phyloP scores from a whole-genome alignment of 2,888 invertebrate genomes.

The Agrypnus murinus region DNA sequence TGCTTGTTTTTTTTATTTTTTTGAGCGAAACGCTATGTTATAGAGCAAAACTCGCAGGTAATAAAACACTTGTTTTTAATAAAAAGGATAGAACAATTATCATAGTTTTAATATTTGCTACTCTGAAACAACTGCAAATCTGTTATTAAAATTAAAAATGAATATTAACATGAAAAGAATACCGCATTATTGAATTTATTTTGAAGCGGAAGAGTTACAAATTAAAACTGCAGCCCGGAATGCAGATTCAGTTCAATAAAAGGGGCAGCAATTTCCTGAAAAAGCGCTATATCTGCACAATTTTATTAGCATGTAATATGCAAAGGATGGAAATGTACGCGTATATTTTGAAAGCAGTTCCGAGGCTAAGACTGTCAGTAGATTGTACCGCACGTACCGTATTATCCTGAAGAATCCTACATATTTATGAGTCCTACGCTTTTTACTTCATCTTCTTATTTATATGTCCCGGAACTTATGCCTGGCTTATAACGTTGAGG shows the following conservation, averaged over 20 bases:
- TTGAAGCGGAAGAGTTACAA: conserved; percentile 15
- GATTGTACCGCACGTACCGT: conserved; percentile 43
- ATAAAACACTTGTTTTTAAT: no score
- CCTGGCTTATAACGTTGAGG: conserved; percentile 40
- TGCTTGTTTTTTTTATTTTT: no score
- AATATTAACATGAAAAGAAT: neutral
- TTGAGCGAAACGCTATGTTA: no score
- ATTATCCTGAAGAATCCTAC: conserved; percentile 57
- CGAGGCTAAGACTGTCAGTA: conserved; percentile 30
- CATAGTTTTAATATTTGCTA: no score
- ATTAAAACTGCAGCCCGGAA: conserved; percentile 16
- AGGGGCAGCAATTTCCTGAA: conserved; percentile 19
- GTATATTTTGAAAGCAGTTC: conserved; percentile 28
- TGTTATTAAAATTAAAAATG: no score
- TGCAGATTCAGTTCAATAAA: conserved; percentile 13
- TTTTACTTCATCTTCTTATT: conserved; percentile 59
- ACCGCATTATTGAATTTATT: conserved; percentile 2
- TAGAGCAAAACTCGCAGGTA: no score
- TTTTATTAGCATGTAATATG: conserved; percentile 35
- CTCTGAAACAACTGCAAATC: no score
- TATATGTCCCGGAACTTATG: conserved; percentile 55
- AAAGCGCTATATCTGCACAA: conserved; percentile 18
- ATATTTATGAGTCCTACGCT: conserved; percentile 60
- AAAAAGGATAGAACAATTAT: no score
- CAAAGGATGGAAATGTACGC: conserved; percentile 30